Conservation (phyloP, 1,140 invertebrate genomes). For the Drosophila albomicans region DNA sequence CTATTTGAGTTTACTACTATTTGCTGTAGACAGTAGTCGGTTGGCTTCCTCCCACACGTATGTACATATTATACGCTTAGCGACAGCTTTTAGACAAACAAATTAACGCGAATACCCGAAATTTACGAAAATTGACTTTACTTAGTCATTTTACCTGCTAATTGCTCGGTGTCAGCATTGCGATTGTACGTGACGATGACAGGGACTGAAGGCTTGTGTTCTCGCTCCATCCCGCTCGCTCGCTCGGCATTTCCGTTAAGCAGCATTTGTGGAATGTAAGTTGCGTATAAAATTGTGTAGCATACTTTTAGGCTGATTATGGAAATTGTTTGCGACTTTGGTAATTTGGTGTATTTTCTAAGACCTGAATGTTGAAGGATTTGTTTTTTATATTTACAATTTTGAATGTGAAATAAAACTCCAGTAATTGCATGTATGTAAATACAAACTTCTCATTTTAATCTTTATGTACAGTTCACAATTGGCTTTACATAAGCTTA, state of each 20-base stretch:
- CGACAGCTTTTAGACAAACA: conserved; percentile 17
- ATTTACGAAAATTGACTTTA: conserved; percentile 38
- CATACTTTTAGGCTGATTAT: conserved; percentile 9
- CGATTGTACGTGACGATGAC: conserved; percentile 70
- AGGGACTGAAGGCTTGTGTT: not conserved
- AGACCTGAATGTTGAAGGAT: not conserved
- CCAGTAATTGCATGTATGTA: not conserved
- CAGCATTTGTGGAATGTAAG: not conserved
- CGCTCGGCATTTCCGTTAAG: conserved; percentile 19
- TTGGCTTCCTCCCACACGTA: conserved; percentile 40
- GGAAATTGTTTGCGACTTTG: not conserved
- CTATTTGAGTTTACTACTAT: not conserved
- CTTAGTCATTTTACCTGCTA: conserved; percentile 58
- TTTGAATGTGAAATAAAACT: not conserved
- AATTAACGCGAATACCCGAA: conserved; percentile 58
- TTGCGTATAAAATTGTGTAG: not conserved
- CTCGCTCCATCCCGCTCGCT: conserved; percentile 1
- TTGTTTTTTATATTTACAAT: no score
- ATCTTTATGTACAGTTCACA: conserved; percentile 67
- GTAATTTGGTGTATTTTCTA: no score
- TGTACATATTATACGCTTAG: not conserved
- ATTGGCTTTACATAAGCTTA: conserved; percentile 51
- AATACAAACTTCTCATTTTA: conserved; percentile 47
- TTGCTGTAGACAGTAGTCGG: not conserved
- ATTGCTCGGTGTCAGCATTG: conserved; percentile 64